A percentile compares a stretch with the other conserved stretches of the same genome.
These are phyloP conservation scores for Ceratoteleas bidentatus DNA, from an alignment of 1,140 invertebrate species.

Conservation along the genomic window DNA sequence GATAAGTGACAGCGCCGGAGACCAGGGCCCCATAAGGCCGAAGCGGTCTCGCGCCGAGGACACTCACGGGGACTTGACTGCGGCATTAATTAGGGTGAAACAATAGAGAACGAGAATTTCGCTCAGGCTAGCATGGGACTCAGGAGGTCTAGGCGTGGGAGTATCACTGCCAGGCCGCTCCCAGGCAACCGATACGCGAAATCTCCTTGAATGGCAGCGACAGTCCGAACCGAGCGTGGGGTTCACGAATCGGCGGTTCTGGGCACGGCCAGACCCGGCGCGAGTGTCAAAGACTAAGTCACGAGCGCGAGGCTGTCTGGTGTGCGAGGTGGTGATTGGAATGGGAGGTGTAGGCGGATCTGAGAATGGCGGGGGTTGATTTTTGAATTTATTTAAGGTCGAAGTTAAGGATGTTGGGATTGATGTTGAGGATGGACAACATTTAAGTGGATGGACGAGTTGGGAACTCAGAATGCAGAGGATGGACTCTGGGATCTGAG, in stretches of 20 bases:
- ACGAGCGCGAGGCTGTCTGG: no score
- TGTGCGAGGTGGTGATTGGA: not conserved
- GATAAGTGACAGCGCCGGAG: slow-evolving; percentile 78
- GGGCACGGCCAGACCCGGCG: no score
- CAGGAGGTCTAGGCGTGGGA: slow-evolving; percentile 78
- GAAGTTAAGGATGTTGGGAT: no score
- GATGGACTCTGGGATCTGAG: no score
- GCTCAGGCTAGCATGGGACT: slow-evolving; percentile 73
- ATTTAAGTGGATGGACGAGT: no score
- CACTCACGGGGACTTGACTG: slow-evolving; percentile 51
- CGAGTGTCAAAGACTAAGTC: slow-evolving; percentile 11
- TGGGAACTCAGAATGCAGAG: no score
- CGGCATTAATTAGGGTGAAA: slow-evolving; percentile 79
- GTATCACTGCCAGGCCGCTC: slow-evolving; percentile 64
- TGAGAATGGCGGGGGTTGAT: no score
- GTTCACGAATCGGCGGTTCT: slow-evolving; percentile 6
- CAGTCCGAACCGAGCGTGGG: slow-evolving; percentile 26
- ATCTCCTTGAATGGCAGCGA: slow-evolving; percentile 58
- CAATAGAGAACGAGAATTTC: slow-evolving; percentile 81
- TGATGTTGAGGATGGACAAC: no score
- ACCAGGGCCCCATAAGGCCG: slow-evolving; percentile 72
- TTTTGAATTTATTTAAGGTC: no score
- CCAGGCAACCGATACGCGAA: slow-evolving; percentile 47
- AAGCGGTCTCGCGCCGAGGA: slow-evolving; percentile 35
- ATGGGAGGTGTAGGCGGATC: no score